Conservation (phyloP, 2,888 invertebrate species). For the Melanophora roralis region DNA sequence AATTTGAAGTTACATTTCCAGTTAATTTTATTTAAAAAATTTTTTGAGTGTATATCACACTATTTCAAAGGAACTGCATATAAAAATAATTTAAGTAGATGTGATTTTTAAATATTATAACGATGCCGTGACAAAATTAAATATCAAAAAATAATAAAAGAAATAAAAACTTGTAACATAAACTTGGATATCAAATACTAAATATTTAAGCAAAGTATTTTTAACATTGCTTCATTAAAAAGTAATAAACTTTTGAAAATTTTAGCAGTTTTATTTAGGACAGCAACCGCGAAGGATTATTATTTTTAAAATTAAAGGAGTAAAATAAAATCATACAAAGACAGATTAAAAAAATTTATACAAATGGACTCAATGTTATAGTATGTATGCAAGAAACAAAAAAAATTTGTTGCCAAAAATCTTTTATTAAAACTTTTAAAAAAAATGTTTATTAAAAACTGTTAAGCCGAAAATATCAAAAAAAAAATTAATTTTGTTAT, state of each 20-base stretch:
- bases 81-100: background rate
- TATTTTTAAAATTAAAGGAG: too few relatives aligned
- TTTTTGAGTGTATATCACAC: background rate
- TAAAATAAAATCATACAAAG: too few relatives aligned
- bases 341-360: too few relatives aligned
- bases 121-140: conserved; percentile 53
- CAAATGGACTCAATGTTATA: too few relatives aligned
- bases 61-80: background rate
- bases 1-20: too few relatives aligned
- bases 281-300: background rate
- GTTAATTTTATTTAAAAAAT: too few relatives aligned
- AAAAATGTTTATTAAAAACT: too few relatives aligned
- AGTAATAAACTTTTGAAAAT: conserved; percentile 35
- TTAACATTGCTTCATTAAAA: conserved; percentile 47
- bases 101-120: background rate
- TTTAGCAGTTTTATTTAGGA: conserved; percentile 19
- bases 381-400: too few relatives aligned
- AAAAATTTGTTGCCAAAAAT: too few relatives aligned
- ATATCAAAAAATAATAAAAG: conserved; percentile 22
- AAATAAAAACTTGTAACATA: background rate
- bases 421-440: too few relatives aligned
- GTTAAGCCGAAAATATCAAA: too few relatives aligned
- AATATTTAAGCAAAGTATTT: conserved; percentile 21
- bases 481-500: too few relatives aligned
- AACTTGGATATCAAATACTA: conserved; percentile 26